phyloP scores from a whole-genome alignment of 1,140 invertebrate species.

The Aphaenogaster rudis region DNA sequence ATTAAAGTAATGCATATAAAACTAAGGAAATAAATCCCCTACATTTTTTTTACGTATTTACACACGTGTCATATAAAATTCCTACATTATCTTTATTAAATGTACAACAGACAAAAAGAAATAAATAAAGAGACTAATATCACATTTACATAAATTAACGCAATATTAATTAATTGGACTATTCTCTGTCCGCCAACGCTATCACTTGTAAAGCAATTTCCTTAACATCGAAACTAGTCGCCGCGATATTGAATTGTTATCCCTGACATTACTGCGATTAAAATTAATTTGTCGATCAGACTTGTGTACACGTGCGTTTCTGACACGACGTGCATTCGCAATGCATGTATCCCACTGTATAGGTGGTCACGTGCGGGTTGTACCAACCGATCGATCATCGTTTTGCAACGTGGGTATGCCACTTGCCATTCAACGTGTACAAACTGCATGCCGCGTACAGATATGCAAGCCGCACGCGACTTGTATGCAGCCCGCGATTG shows the following conservation, averaged over 20 bases:
- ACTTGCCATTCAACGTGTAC: conserved; percentile 54
- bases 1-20: neutral
- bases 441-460: conserved; percentile 44
- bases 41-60: neutral
- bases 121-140: neutral
- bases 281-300: conserved; percentile 46
- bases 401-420: conserved; percentile 54
- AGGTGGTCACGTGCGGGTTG: conserved; percentile 45
- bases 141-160: neutral
- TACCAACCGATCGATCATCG: conserved; percentile 57
- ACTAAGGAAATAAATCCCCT: neutral
- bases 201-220: conserved; percentile 12
- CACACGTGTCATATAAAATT: neutral
- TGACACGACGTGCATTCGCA: conserved; percentile 23
- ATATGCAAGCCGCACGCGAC: conserved; percentile 47
- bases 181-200: neutral
- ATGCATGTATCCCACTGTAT: conserved; percentile 2
- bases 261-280: conserved; percentile 21
- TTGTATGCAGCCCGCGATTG: conserved; percentile 41
- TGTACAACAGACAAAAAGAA: neutral
- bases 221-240: neutral
- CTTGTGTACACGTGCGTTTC: conserved; percentile 30
- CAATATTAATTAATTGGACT: conserved; percentile 17
- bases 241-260: conserved; percentile 16
- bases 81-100: neutral